Conservation (phyloP, 1,140 invertebrate genomes). For the Neuroterus valhalla region DNA sequence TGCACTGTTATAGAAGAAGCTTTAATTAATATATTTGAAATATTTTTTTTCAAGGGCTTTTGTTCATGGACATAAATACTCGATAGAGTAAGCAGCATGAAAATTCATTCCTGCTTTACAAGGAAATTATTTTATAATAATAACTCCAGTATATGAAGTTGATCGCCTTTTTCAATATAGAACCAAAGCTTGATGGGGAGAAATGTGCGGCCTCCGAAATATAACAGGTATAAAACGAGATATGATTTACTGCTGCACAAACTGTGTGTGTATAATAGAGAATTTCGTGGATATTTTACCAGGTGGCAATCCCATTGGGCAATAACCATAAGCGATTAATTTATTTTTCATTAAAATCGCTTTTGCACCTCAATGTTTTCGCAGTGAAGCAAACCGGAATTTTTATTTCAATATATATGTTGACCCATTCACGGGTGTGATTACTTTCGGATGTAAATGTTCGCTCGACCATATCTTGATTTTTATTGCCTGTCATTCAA, state of each 20-base stretch:
- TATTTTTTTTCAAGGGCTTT: too few relatives aligned
- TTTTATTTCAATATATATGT: conserved; percentile 1
- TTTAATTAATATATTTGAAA: too few relatives aligned
- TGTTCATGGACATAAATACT: too few relatives aligned
- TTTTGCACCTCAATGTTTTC: neutral
- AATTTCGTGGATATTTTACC: neutral
- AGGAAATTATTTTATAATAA: too few relatives aligned
- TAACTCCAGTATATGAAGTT: too few relatives aligned
- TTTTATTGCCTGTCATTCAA: conserved; percentile 4
- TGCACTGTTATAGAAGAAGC: too few relatives aligned
- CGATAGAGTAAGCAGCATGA: too few relatives aligned
- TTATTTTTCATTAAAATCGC: neutral
- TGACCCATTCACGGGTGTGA: neutral
- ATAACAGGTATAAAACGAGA: neutral
- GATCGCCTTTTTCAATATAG: neutral
- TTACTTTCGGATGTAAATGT: neutral
- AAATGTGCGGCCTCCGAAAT: neutral
- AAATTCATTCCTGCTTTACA: too few relatives aligned
- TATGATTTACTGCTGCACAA: neutral
- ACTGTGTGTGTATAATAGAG: neutral
- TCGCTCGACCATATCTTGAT: neutral
- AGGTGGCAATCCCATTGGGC: neutral
- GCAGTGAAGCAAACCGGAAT: neutral
- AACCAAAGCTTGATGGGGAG: neutral
- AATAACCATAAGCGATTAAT: neutral